Base-by-base conservation (phyloP, 1,140 invertebrate genomes). In the Tachypleus tridentatus region DNA sequence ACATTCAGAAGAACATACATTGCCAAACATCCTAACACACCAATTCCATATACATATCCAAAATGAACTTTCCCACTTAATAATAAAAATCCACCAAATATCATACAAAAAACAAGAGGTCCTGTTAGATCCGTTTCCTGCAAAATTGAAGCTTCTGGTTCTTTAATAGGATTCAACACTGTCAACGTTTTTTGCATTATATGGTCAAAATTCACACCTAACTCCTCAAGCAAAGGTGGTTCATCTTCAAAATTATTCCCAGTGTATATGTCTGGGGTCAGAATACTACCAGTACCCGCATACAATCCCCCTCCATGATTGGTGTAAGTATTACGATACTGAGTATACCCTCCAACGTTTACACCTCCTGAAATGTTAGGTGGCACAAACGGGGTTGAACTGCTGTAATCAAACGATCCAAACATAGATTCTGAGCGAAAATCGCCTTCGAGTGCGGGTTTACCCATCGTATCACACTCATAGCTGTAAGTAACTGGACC, bases 111-210 rank as follows among this genome's bases (percentile, higher is more conserved):
- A 8, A 89, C 87, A 51, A 97, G 83, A 10, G 95, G 95, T 1
- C 95, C 95, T 50, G 93, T 92, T 66, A 98, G 82, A 78, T 98
- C 95, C 49, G 93, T 89, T 76, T 97, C 94, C 75, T 87, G 84
- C 5, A 74, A 64, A 74, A 90, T 89, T 71, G 83, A 84, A 7
- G 87, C 84, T 77, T 92, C 87, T 65, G 88, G 82, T 59, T 85
- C 82, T 68, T 87, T 82, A 68, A 93, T 83, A 7, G 92, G 92
- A 80, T 94, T 94, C 51, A 96, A 77, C 4, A 95, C 92, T 7
- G 90, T 87, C 68, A 91, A 73, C 29, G 92, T 93, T 82, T 97
- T 96, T 73, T 93, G 87, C 57, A 89, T 74, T 74, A 97, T 97
- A 72, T 92, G 84, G 74, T 93, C 88, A 58, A 93, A 91, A 77